Conservation (phyloP, 1,140 invertebrate species). For the Galendromus occidentalis region DNA sequence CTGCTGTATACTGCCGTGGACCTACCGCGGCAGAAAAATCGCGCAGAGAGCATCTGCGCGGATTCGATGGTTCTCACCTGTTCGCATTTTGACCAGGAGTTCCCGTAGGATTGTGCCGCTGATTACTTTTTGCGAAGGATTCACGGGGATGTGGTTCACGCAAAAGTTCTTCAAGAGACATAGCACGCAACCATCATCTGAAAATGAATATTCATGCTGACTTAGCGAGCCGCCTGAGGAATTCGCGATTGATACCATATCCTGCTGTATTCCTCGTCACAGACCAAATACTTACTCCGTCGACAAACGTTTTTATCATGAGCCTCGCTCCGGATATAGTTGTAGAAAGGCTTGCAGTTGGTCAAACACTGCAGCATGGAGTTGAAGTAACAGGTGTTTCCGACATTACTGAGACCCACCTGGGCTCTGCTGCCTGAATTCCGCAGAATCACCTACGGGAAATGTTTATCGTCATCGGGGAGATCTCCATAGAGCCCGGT, state of each 20-base stretch:
- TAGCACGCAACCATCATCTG: not conserved
- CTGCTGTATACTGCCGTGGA: not conserved
- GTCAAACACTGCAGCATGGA: conserved; percentile 6
- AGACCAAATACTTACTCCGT: not conserved
- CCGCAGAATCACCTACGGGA: not conserved
- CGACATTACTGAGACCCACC: not conserved
- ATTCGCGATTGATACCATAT: not conserved
- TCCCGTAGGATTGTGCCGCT: not conserved
- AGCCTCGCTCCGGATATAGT: not conserved
- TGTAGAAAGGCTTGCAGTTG: conserved; percentile 9
- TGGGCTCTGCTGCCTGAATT: not conserved
- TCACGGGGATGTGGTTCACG: not conserved
- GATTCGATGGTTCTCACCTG: not conserved
- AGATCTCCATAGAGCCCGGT: too few species aligned
- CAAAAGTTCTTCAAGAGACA: not conserved
- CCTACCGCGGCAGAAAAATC: not conserved
- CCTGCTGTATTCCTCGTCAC: not conserved
- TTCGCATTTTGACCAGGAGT: conserved; percentile 9
- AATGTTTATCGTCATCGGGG: too few species aligned
- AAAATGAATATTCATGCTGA: not conserved
- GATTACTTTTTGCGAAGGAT: not conserved
- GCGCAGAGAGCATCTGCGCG: not conserved
- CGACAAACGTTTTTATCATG: not conserved
- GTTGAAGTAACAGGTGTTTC: conserved; percentile 4
- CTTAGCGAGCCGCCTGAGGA: not conserved